Evolutionary conservation across 2,888 invertebrate genomes (phyloP), one percentile per base, ranked within the genome.

Genomic region (Caenorhabditis imperialis): DNA sequence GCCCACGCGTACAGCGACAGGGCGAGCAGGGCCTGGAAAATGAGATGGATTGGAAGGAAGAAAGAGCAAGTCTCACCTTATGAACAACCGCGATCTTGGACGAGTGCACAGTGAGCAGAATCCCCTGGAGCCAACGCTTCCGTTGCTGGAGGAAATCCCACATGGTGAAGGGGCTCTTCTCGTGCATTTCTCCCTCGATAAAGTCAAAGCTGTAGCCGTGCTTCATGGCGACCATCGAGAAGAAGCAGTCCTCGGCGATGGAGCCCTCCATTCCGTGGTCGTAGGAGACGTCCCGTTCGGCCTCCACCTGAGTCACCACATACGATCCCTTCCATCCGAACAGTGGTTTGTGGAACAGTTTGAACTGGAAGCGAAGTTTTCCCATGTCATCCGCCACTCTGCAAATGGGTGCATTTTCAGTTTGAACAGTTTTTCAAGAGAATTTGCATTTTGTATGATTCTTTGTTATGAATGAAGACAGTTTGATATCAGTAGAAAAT

Each of bases 251-350:
- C 89, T 97, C 97, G 20, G 97, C 96, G n/a, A 97, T 94, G 0
- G 96, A 96, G 20, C 97, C 96, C 89, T 96, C 96, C 76, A 94
- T 91, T 16, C 97, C 97, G 89, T 97, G 96, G 90, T 97, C 96
- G 90, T 95, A 97, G 0, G 95, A 94, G 0, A 97, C 96, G 80
- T 92, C 91, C 81, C 93, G 92, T 89, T 96, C 96, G n/a, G 95
- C 94, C 84, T 92, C 92, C 78, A 94, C 93, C 92, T 95, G 95
- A 77, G 96, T 95, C 10, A 97, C 96, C 79, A 97, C 96, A 90
- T 94, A 97, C 44, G 96, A 96, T 74, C 97, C 97, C 90, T 97
- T 97, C 96, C 96, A 96, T 89, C 96, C 95, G 89, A 97, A 96
- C 62, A 96, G 90, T 18, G 97, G 96, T 88, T 94, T 94, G 89